Conservation (phyloP, 2,888 invertebrate species). For the Lydus trimaculatus region DNA sequence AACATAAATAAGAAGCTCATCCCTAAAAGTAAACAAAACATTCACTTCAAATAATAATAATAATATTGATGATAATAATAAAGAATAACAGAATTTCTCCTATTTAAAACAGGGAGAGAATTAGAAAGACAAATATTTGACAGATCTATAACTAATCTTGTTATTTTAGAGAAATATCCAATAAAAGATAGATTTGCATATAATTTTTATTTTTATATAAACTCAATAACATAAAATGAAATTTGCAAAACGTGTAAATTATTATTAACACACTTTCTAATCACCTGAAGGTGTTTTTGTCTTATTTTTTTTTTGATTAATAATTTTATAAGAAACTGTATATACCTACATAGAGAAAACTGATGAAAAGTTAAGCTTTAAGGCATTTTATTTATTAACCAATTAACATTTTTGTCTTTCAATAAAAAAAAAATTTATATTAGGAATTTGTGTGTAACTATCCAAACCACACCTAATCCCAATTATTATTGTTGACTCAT, state of each 20-base stretch:
- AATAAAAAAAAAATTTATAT: background rate
- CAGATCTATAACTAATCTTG: background rate
- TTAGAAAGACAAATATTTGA: background rate
- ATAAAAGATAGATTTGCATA: background rate
- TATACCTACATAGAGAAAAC: too few relatives aligned
- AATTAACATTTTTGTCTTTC: background rate
- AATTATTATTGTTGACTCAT: conserved; percentile 3
- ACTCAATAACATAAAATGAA: background rate
- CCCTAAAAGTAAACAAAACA: background rate
- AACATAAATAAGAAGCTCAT: background rate
- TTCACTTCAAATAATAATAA: background rate
- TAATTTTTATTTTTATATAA: background rate
- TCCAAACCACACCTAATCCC: background rate
- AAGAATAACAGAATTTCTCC: background rate
- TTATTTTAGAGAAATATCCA: background rate
- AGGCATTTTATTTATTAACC: background rate
- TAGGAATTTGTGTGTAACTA: background rate
- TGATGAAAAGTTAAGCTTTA: background rate
- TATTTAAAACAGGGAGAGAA: background rate
- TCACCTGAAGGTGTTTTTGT: background rate
- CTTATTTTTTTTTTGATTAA: background rate
- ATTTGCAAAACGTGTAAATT: conserved; percentile 6
- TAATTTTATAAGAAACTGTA: too few relatives aligned
- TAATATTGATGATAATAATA: background rate
- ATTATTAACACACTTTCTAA: conserved; percentile 6